Percentiles rank a stretch among this genome's conserved stretches.
phyloP scores from a whole-genome alignment of 2,888 invertebrate species.

The Herminia tarsipennalis region DNA sequence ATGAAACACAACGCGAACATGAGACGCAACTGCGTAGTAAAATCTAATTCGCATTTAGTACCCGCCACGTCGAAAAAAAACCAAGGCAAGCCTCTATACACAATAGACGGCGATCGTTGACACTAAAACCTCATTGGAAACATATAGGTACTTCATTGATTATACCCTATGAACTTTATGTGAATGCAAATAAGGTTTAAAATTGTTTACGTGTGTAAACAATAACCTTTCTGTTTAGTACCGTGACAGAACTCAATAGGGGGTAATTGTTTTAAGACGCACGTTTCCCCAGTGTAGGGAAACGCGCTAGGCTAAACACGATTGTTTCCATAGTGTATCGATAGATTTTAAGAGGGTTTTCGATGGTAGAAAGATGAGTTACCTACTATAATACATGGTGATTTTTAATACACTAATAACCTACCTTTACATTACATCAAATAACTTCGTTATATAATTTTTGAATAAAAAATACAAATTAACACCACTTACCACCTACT shows the following conservation, averaged over 20 bases:
- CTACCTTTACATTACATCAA: too few species aligned
- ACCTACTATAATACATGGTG: too few species aligned
- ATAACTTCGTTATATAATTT: too few species aligned
- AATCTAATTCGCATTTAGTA: conserved; percentile 17
- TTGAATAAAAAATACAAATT: neutral
- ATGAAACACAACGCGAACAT: neutral
- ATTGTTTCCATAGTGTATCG: conserved; percentile 11
- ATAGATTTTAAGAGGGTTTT: neutral
- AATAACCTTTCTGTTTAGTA: conserved; percentile 39
- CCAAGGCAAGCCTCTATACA: conserved; percentile 38
- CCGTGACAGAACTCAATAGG: conserved; percentile 42
- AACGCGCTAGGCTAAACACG: conserved; percentile 20
- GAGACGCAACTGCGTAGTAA: conserved; percentile 32
- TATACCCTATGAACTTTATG: conserved; percentile 17
- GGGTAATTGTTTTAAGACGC: conserved; percentile 40
- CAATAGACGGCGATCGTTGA: conserved; percentile 41
- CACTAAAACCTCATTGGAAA: conserved; percentile 48
- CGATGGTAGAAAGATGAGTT: too few species aligned
- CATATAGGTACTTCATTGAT: conserved; percentile 22
- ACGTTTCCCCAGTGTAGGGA: conserved; percentile 26
- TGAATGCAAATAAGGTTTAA: conserved; percentile 20
- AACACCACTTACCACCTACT: too few species aligned
- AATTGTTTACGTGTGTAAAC: conserved; percentile 20
- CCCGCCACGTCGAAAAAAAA: conserved; percentile 24
- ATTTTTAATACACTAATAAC: too few species aligned